Base-by-base conservation (phyloP, 2,888 invertebrate genomes). In the Eugnorisma glareosa region DNA sequence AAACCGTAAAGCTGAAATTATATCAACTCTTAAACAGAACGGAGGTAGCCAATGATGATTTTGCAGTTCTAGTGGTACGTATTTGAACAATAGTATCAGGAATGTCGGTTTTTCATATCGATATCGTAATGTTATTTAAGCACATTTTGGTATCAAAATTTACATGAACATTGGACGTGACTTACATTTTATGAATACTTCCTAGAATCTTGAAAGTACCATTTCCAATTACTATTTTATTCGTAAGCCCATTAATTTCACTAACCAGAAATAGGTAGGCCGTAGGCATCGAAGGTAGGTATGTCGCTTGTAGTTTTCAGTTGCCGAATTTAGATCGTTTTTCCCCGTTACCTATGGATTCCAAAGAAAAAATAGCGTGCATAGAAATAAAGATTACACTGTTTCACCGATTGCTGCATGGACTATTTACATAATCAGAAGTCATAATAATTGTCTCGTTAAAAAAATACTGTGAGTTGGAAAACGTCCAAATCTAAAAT, bases 1-100 rank as follows among this genome's bases (percentile, higher is more conserved):
- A 95, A 94, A 94, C 93, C 94, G 94, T 93, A 92, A 93, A 93
- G 90, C 93, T 91, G 90, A 94, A 95, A 95, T 94, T 93, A 94
- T 94, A 95, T 94, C 91, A 93, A 95, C 93, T 95, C 93, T 93
- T 93, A 93, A 93, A 94, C 93, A 92, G 89, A 94, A 92, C 91
- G 90, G 90, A 93, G 93, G 93, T 93, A 91, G 89, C 89, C 90
- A 88, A 82, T 88, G 90, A 89, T 95, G 94, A 95, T 90, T 93
- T 85, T 86, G 92, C 94, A 92, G 88, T 90, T 93, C 90, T 84
- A 5, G 84, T 81, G 75, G 86, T 81, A 84, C 77, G 84, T 81
- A 79, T 85, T 93, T 93, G 90, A 90, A 93, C 92, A 93, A 93
- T 93, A 94, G 92, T 92, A 91, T 82, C 89, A 90, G 86, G 73